Base-by-base conservation (phyloP, 2,888 invertebrate genomes). In the Nemoura dubitans region DNA sequence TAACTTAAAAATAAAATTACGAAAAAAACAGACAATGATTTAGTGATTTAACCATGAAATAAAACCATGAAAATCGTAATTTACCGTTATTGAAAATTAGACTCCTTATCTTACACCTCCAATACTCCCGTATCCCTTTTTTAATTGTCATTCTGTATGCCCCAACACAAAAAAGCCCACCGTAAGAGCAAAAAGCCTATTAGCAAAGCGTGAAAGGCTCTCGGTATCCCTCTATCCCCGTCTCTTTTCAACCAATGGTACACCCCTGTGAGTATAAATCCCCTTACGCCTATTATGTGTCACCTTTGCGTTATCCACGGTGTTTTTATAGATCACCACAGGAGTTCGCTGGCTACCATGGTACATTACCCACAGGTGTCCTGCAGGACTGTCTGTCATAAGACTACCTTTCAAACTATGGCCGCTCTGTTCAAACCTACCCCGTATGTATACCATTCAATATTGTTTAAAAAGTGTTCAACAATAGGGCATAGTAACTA, bases 361-460 rank as follows among this genome's bases (percentile, higher is more conserved):
- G 28, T 81, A 81, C 29, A 81, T 81, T 30, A 81, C 81, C 81
- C 81, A 81, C 81, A 81, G 81, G 81, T 81, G 81, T 81, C 78
- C 78, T n/a, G n/a, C n/a, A 10, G 14, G 36, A 78, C 28, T 5
- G 36, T 3, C 29, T 81, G 30, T 81, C 81, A 81, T 30, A 81
- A 78, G 28, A n/a, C 30, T 21, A 28, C 30, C 30, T 21, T 78
- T 78, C 78, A 78, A 78, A 0, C 59, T 16, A 59, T 59, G 14
- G 59, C 14, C 14, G 59, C 59, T 78, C 14, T 26, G 26, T 78
- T 21, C 59, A 21, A 21, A 59, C 27, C 78, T 81, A 81, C 81
- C 81, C 81, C 81, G 28, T 81, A 78, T 78, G 25, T 25, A 59
- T 16, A 59, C 78, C 28, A 27, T 78, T 78, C 27, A 78, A 78